phyloP scores from a whole-genome alignment of 1,140 invertebrate species.

The Tetramorium simillimum region DNA sequence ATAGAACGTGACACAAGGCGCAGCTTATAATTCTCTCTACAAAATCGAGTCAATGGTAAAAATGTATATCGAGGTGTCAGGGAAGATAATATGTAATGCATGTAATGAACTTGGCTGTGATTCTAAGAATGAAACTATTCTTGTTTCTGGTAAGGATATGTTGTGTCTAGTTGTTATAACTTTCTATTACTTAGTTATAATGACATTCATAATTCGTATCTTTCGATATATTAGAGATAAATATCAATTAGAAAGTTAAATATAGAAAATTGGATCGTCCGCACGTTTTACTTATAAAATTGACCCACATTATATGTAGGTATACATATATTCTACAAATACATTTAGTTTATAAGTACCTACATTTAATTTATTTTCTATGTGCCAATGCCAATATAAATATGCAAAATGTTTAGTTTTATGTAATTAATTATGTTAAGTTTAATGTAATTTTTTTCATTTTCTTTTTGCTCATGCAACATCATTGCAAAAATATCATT shows the following conservation, averaged over 20 bases:
- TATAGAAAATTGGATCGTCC: not conserved
- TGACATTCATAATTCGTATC: not conserved
- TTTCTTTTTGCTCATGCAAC: not conserved
- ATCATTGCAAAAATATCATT: not conserved
- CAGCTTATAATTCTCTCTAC: not conserved
- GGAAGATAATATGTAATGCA: conserved; percentile 72
- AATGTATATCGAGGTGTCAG: conserved; percentile 69
- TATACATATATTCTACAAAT: too few species aligned
- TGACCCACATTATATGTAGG: not conserved
- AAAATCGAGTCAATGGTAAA: conserved; percentile 53
- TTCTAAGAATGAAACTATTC: conserved; percentile 61
- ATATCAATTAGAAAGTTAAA: not conserved
- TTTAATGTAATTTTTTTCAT: not conserved
- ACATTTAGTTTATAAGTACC: too few species aligned
- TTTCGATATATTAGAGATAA: not conserved
- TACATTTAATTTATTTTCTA: too few species aligned
- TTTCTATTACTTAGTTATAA: conserved; percentile 14
- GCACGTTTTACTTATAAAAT: not conserved
- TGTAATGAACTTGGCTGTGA: conserved; percentile 77
- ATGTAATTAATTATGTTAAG: too few species aligned
- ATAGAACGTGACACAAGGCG: conserved; percentile 35
- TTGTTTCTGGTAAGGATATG: conserved; percentile 76
- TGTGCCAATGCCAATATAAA: too few species aligned
- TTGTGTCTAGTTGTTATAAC: conserved; percentile 33
- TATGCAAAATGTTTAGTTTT: too few species aligned